Base-by-base conservation (phyloP, 2,888 invertebrate species). In the Limnephilus auricula region DNA sequence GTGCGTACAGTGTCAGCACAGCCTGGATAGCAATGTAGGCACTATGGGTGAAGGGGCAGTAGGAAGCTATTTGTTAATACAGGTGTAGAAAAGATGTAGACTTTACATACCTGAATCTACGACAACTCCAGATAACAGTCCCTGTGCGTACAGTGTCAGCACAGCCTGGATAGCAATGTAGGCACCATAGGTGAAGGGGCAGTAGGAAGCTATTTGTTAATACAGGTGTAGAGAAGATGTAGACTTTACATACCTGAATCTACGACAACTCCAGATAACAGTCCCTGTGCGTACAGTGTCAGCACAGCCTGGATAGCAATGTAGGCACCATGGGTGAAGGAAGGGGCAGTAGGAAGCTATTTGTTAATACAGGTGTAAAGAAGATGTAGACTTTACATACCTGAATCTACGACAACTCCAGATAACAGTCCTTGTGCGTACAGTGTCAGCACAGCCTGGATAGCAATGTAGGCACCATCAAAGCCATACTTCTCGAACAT, bases 401-500 rank as follows among this genome's bases (percentile, higher is more conserved):
- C 96, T 6, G 99, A 99, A 95, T 99, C 99, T 0, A 99, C 99
- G 0, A 99, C 99, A 0, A 99, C 99, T 18, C 99, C 99, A 18
- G 99, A 99, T 92, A 99, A 97, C 31, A 99, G 96, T 89, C 99
- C 99, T 95, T 99, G 99, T 82, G 99, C 99, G 95, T 99, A 99
- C 90, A 99, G 95, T 0, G 99, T 99, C 65, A 99, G 96, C 83
- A 99, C 99, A 4, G 99, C 99, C 95, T 99, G 99, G 93, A 99
- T 99, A 2, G 99, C 99, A 93, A 99, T 98, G 94, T 99, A 99
- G 1, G 98, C 98, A 93, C 99, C 98, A 94, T 98, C 98, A 94
- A 99, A 99, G 82, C 98, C 98, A 94, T 99, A 99, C 94, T 98
- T 98, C 95, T 99, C 99, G 95, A 99, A 99, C 99, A 99, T 99